Evolutionary conservation across 2,113 vertebrate species (phyloP), one percentile per base, ranked within the genome.

Genomic region (Laterallus jamaicensis): DNA sequence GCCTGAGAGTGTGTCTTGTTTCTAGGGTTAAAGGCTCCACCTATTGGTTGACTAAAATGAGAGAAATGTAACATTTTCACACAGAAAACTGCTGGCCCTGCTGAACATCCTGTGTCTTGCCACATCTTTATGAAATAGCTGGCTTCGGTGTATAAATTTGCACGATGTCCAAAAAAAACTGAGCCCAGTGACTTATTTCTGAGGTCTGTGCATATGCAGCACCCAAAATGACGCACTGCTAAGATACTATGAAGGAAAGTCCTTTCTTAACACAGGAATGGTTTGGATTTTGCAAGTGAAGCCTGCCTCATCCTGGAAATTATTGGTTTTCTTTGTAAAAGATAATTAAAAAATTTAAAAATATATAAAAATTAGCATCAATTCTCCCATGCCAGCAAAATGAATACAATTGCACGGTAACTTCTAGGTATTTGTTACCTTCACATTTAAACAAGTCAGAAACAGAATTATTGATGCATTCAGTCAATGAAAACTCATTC

Each of bases 1-100:
- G 40, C 71, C 32, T 79, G 93, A 91, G 77, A 75, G 75, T 77
- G 25, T 54, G 15, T 66, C 80, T 78, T 81, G 44, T 96, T 95
- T 91, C 75, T 74, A 96, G 92, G 78, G 44, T 89, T 96, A 91
- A 95, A 97, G 91, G 97, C 97, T 97, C 97, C 96, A 97, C 81
- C 97, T 97, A 90, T 96, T 93, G 96, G 95, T 70, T 90, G 85
- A 56, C 83, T 84, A 68, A 94, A 92, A 93, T 47, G 31, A 70
- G 44, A 89, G 80, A 92, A 95, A 79, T 68, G 25, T 52, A 82
- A 50, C 5, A 39, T 78, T 94, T 93, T 84, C 55, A 73, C 62
- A 25, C 2, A 39, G 69, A 77, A 82, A 92, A 75, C 18, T 44
- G 42, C 66, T 84, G 42, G 60, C 73, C 35, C 10, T 49, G 31